Evolutionary conservation across 53 echinoderm and acorn worm genomes (phyloP), one percentile per base, ranked within the genome.

Genomic region (Henricia sp.): DNA sequence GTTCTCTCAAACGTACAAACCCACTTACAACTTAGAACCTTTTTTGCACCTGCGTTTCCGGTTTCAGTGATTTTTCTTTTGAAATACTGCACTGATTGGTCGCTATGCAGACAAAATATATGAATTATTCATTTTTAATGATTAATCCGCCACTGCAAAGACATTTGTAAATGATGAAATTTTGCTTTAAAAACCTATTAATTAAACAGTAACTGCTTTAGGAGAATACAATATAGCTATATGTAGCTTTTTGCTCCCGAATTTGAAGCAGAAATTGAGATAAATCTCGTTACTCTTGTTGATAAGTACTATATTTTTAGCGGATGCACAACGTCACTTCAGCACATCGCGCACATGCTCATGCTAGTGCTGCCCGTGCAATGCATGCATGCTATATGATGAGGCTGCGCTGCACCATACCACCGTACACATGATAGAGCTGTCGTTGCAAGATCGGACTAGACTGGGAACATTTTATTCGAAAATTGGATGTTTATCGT

Each of bases 31-130:
- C n/a, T n/a, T n/a, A 0, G 0, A 58, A 59, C 55, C 67, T 67
- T 67, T 28, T 59, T 38, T 20, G 8, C 74, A 55, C 76, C 27
- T 76, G 44, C 42, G 59, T 76, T 76, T 76, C 76, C 76, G 76
- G 76, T 76, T 76, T 58, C 57, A 50, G 56, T 37, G 57, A 37
- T 76, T 57, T 21, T 24, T 37, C 48, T 46, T 46, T 21, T 42
- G 19, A 25, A 58, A 59, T 41, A 29, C 76, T 40, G 3, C 58
- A 51, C 57, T 33, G 58, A 76, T 76, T 76, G 76, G 76, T 76
- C 41, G 59, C 58, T 56, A 40, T 40, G 26, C 13, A 21, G 75
- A 75, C 20, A n/a, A 58, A 24, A 6, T 37, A 24, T 4, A 76
- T 76, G 59, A 76, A 76, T 74, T 59, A 76, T 76, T 76, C 76